Base-by-base conservation (phyloP, 2,113 vertebrate species). In the Centropus bengalensis region DNA sequence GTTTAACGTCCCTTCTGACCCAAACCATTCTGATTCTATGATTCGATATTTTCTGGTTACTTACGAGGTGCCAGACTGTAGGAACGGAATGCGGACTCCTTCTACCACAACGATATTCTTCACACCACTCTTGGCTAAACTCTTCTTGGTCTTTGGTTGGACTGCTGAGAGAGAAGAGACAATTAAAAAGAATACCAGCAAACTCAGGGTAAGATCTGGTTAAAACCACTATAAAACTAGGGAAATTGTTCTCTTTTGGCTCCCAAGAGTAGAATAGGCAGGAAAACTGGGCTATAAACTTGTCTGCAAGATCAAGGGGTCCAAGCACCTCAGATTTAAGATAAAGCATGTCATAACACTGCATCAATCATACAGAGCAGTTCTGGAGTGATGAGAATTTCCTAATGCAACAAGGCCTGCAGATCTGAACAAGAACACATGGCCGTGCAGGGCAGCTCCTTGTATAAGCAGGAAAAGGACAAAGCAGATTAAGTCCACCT, bases 21-120 rank as follows among this genome's bases (percentile, higher is more conserved):
- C 36, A 36, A 36, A 36, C 36, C 36, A 36, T 36, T 36, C 36
- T 36, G 36, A 36, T 36, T 36, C 36, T 36, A 36, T 36, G 36
- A 36, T 36, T 36, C 36, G 36, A 36, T 12, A 2, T 36, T 45
- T 42, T 0, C 8, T 18, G 16, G 18, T 71, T 85, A 99, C 99
- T 96, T 97, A 99, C 99, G 98, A 97, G 82, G 99, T 99, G 96
- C 99, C 99, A 20, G 99, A 99, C 94, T 97, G 40, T 55, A 99
- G 96, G 69, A 99, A 99, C 0, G 99, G 99, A 16, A 98, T 99
- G 51, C 99, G 98, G 58, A 99, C 99, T 1, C 99, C 99, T 40
- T 99, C 99, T 4, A 99, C 99, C 91, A 99, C 96, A 14, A 99
- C 99, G 0, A 99, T 94, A 75, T 99, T 99, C 98, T 98, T 99